phyloP scores from a whole-genome alignment of 2,888 invertebrate species.

The Ennomos erosarius region DNA sequence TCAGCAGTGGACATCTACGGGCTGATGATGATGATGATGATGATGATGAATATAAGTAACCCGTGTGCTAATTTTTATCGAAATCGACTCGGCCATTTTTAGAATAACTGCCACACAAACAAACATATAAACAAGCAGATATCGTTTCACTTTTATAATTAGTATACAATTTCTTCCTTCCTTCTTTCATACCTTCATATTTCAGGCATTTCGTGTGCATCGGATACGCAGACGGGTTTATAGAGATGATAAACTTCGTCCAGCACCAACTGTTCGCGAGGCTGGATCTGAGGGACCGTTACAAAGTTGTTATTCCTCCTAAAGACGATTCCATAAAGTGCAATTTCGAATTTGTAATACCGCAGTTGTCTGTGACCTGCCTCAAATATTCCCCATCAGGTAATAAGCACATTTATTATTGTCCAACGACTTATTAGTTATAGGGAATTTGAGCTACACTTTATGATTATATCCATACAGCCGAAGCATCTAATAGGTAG shows the following conservation, averaged over 20 bases:
- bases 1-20: no score
- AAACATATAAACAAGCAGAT: no score
- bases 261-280: slow-evolving; percentile 60
- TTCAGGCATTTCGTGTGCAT: slow-evolving; percentile 75
- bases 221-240: slow-evolving; percentile 75
- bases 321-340: slow-evolving; percentile 66
- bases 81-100: no score
- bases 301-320: slow-evolving; percentile 62
- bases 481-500: no score
- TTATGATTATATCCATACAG: no score
- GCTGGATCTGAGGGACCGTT: slow-evolving; percentile 62
- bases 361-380: slow-evolving; percentile 65
- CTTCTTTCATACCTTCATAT: background rate
- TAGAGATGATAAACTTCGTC: slow-evolving; percentile 75
- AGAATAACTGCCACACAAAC: no score
- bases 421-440: no score
- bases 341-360: slow-evolving; percentile 54
- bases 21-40: no score
- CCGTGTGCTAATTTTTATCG: no score
- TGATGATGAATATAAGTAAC: no score
- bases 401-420: slow-evolving; percentile 42
- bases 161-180: slow-evolving; percentile 15
- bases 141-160: background rate
- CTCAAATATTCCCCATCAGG: slow-evolving; percentile 86
- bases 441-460: no score